These are phyloP conservation scores for Aptenodytes forsteri DNA, from an alignment of 2,113 vertebrate genomes.

Conservation along the genomic window DNA sequence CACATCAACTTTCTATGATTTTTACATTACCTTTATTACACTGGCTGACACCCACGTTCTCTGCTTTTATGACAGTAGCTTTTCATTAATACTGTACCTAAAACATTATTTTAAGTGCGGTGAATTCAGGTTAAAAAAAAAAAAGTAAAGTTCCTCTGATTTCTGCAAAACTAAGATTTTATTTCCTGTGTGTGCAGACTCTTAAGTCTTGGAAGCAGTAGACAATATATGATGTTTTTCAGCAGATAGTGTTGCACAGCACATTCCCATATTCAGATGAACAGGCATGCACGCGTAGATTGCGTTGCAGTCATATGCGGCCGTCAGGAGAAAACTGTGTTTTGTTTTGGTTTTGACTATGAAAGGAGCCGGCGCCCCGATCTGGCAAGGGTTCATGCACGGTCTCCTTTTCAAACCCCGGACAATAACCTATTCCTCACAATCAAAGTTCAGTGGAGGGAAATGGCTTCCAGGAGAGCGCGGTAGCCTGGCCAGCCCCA, in stretches of 20 bases:
- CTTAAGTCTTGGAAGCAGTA: background rate
- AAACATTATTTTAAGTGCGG: background rate
- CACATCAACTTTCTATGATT: conserved; percentile 46
- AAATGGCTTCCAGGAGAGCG: conserved; percentile 68
- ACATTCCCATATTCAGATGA: background rate
- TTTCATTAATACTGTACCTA: background rate
- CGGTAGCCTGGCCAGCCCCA: conserved; percentile 39
- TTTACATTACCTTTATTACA: conserved; percentile 18
- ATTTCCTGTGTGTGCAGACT: background rate
- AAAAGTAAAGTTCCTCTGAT: background rate
- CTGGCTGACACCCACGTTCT: background rate
- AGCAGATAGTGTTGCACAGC: background rate
- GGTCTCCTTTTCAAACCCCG: conserved; percentile 4
- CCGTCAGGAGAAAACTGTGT: background rate
- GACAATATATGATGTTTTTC: background rate
- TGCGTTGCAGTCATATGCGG: background rate
- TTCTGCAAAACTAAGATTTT: background rate
- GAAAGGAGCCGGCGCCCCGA: background rate
- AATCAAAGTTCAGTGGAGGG: conserved; percentile 66
- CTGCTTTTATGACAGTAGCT: background rate
- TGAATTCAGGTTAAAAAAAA: background rate
- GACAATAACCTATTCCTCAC: conserved; percentile 70
- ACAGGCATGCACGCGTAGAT: background rate
- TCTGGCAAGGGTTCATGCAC: background rate
- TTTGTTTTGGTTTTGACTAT: background rate